These are phyloP conservation scores for Hypomecis atomaria DNA, from an alignment of 2,888 invertebrate species.

Conservation along the genomic window DNA sequence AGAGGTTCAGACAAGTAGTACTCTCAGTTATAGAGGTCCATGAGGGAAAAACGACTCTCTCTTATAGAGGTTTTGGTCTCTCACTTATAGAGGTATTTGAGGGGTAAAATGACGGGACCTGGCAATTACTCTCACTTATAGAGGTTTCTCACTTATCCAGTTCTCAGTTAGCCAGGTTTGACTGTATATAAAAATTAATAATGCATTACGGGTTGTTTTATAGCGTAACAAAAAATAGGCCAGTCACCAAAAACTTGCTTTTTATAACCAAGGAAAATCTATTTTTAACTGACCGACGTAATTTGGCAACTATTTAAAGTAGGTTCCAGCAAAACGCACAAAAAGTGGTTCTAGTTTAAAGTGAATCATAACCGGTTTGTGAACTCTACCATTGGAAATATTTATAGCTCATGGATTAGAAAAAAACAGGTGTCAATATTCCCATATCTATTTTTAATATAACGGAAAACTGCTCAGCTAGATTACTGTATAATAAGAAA, in stretches of 20 bases:
- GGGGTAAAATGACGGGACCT: too few relatives aligned
- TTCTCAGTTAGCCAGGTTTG: too few relatives aligned
- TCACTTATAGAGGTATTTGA: too few relatives aligned
- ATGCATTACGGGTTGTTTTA: background rate
- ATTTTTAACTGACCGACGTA: conserved; percentile 5
- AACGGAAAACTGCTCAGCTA: background rate
- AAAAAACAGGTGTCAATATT: conserved; percentile 7
- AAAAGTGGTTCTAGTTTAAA: conserved; percentile 9
- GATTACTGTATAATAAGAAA: background rate
- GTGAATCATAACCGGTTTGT: conserved; percentile 4
- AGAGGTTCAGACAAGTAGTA: too few relatives aligned
- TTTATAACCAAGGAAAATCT: background rate
- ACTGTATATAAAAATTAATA: too few relatives aligned
- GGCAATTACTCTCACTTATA: too few relatives aligned
- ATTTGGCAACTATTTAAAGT: background rate
- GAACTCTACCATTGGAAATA: background rate
- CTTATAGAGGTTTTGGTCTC: too few relatives aligned
- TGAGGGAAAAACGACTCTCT: too few relatives aligned
- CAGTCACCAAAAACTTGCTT: background rate
- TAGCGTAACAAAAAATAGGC: background rate
- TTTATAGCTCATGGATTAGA: conserved; percentile 5
- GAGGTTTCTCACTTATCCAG: too few relatives aligned
- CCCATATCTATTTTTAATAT: background rate
- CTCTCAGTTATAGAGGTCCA: too few relatives aligned
- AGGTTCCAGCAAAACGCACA: conserved; percentile 11